Evolutionary conservation across 2,113 vertebrate species (phyloP), one percentile per base, ranked within the genome.

Genomic region (Parus major): DNA sequence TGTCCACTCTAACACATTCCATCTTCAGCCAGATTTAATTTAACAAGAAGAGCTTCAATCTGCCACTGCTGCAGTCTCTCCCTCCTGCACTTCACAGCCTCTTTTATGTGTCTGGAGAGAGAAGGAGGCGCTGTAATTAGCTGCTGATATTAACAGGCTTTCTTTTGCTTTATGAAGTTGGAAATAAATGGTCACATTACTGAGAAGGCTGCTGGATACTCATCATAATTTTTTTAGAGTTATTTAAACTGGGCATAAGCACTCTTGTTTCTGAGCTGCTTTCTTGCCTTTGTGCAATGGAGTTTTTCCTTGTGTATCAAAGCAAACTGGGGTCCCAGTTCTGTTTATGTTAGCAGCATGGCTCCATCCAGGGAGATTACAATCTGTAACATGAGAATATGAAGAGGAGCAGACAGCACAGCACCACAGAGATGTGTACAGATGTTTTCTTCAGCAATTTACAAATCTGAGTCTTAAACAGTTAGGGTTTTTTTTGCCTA

Each of bases 11-110:
- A 82, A 89, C 50, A 44, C 72, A 77, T 92, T 90, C 86, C 75
- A 69, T 96, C 91, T 96, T 93, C 93, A 92, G 82, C 79, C 91
- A 84, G 92, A 93, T 96, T 96, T 96, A 96, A 97, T 97, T 96
- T 95, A 96, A 91, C 50, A 80, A 87, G 75, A 92, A 84, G 70
- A 97, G 35, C 60, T 75, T 97, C 93, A 94, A 92, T 96, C 91
- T 96, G 89, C 95, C 77, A 41, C 78, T 93, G 94, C 72, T 90
- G 79, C 92, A 57, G 82, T 82, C 65, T 94, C 76, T 95, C 50
- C 65, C 66, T 91, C 87, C 73, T 61, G 69, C 69, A 86, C 92
- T 95, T 96, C 92, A 94, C 65, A 83, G 87, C 60, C 73, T 68
- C 95, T 96, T 96, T 97, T 92, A 92, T 95, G 86, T 88, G 65